phyloP scores from a whole-genome alignment of 2,888 invertebrate species.

The Parthenolecanium corni region DNA sequence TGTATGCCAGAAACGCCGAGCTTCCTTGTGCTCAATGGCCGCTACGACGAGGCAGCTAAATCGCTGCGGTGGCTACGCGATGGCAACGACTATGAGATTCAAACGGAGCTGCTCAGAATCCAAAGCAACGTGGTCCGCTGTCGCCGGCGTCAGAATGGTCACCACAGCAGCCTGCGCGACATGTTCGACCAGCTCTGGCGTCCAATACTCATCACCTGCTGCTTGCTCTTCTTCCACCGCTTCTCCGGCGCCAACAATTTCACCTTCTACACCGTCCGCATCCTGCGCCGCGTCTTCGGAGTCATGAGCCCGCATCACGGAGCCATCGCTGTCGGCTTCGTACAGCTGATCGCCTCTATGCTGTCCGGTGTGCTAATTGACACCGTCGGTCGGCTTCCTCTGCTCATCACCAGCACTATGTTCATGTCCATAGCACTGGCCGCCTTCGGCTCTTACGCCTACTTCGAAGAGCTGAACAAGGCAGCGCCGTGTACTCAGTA shows the following conservation, averaged over 20 bases:
- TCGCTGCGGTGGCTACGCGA: slow-evolving; percentile 73
- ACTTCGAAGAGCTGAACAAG: slow-evolving; percentile 50
- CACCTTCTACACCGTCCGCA: slow-evolving; percentile 73
- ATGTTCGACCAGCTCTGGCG: slow-evolving; percentile 42
- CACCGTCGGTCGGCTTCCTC: slow-evolving; percentile 68
- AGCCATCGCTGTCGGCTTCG: slow-evolving; percentile 72
- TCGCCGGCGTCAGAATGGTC: not conserved
- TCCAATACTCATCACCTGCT: slow-evolving; percentile 70
- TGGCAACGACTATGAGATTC: slow-evolving; percentile 44
- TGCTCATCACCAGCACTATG: slow-evolving; percentile 70
- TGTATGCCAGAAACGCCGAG: slow-evolving; percentile 84
- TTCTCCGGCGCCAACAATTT: slow-evolving; percentile 69
- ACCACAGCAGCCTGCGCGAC: slow-evolving; percentile 31
- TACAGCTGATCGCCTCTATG: slow-evolving; percentile 72
- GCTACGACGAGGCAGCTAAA: slow-evolving; percentile 56
- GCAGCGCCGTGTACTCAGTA: slow-evolving; percentile 42
- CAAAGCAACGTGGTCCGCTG: slow-evolving; percentile 52
- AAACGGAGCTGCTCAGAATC: slow-evolving; percentile 59
- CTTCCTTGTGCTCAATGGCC: slow-evolving; percentile 62
- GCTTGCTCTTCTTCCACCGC: slow-evolving; percentile 80
- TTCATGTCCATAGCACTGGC: slow-evolving; percentile 77
- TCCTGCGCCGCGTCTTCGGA: slow-evolving; percentile 72
- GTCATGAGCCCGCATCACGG: slow-evolving; percentile 72
- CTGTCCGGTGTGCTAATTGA: slow-evolving; percentile 66
- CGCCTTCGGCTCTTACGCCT: slow-evolving; percentile 72